A percentile compares a stretch with the other conserved stretches of the same genome.
Conservation (phyloP, 1,140 invertebrate genomes). For the Oryctes rhinoceros region DNA sequence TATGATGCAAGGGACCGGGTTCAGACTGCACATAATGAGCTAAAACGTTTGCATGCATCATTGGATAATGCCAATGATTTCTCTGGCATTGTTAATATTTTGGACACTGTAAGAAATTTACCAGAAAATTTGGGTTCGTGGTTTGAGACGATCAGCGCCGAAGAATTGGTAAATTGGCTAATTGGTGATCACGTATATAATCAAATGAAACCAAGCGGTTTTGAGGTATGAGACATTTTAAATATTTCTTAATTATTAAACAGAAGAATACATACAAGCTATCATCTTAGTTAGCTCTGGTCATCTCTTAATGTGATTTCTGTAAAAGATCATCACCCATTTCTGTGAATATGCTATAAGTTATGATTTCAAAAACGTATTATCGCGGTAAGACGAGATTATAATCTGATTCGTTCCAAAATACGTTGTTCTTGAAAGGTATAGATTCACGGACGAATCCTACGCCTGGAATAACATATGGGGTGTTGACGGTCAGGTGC, state of each 20-base stretch:
- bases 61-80: not conserved
- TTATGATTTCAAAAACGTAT: too few relatives aligned
- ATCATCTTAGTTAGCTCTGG: too few relatives aligned
- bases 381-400: too few relatives aligned
- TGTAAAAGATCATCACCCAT: too few relatives aligned
- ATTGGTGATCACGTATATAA: not conserved
- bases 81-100: not conserved
- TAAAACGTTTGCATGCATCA: not conserved
- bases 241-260: not conserved
- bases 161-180: constrained; percentile 23
- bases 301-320: too few relatives aligned
- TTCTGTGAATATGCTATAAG: too few relatives aligned
- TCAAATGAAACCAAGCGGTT: not conserved
- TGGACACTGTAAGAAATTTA: not conserved
- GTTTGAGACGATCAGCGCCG: not conserved
- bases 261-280: too few relatives aligned
- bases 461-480: too few relatives aligned
- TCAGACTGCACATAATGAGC: not conserved
- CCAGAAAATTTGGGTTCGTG: not conserved
- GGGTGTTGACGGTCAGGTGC: too few relatives aligned
- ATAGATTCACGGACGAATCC: too few relatives aligned
- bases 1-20: not conserved
- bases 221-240: not conserved
- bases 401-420: too few relatives aligned
- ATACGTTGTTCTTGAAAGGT: too few relatives aligned